Conservation (phyloP, 2,888 invertebrate genomes). For the Drosophila recens region DNA sequence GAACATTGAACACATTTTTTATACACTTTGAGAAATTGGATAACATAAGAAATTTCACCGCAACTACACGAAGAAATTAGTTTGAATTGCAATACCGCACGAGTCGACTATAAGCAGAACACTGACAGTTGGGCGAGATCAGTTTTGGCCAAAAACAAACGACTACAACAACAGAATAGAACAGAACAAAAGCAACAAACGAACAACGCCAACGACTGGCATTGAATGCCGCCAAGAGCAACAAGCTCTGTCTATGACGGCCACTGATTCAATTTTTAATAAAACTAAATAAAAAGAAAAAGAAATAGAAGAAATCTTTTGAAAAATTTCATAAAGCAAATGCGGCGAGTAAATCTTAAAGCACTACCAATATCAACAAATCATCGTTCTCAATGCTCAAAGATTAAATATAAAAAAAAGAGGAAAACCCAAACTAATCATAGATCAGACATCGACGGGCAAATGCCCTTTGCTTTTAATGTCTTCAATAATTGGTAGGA, state of each 20-base stretch:
- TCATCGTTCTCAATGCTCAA: constrained; percentile 74
- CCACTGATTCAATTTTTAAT: constrained; percentile 68
- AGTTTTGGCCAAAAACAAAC: constrained; percentile 78
- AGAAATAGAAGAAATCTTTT: constrained; percentile 31
- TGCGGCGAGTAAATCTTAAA: constrained; percentile 57
- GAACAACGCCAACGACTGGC: constrained; percentile 66
- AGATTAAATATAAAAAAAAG: constrained; percentile 54
- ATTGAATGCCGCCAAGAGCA: constrained; percentile 80
- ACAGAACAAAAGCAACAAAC: constrained; percentile 52
- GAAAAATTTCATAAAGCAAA: constrained; percentile 67
- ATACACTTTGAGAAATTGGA: constrained; percentile 66
- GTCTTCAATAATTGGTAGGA: background rate
- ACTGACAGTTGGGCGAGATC: constrained; percentile 83
- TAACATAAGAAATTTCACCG: constrained; percentile 57
- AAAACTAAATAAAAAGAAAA: constrained; percentile 54
- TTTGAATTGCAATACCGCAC: constrained; percentile 71
- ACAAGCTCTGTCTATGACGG: constrained; percentile 70
- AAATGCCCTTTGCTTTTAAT: background rate
- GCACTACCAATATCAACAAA: constrained; percentile 72
- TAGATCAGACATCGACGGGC: background rate
- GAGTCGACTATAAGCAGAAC: constrained; percentile 75
- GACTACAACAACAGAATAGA: constrained; percentile 68
- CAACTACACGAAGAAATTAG: constrained; percentile 31
- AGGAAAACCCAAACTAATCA: constrained; percentile 37
- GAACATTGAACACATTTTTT: constrained; percentile 27